Evolutionary conservation across 2,113 vertebrate genomes (phyloP), one percentile per base, ranked within the genome.

Genomic region (Coptodon bakossiorum): DNA sequence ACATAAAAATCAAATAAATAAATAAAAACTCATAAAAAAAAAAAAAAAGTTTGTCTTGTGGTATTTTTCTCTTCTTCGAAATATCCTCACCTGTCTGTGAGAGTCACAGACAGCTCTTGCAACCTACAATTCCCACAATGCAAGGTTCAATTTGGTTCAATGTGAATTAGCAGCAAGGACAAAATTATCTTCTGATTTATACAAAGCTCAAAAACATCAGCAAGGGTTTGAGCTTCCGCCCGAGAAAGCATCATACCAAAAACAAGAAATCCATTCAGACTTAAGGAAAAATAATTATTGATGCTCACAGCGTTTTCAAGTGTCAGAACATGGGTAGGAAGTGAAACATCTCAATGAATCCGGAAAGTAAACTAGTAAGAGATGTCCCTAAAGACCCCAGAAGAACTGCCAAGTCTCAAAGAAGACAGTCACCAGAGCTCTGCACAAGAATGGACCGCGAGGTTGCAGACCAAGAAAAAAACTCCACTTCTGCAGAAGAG

Each of bases 1-100:
- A 93, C 93, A 91, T 92, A 95, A 96, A 96, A 97, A 96, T 93
- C 83, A 95, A 96, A 96, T 94, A 96, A 95, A 94, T 93, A 95
- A 96, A 66, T 36, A 66, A 95, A 96, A 95, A 92, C 89, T 92
- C 90, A 90, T 90, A 84, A 93, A 95, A 90, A 40, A 56, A 93
- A 92, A n/a, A n/a, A 31, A 34, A 17, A 90, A 36, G 40, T 6
- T 81, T 81, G 82, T 92, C 13, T 2, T 86, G 27, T 84, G 19
- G 4, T 4, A 2, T 84, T 76, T 61, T 78, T 13, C 2, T 48
- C 29, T 61, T 79, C 17, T 79, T 79, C 1, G 1, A 48, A 86
- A 66, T 73, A 45, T 27, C 13, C 40, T 73, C 22, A 73, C 22
- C 40, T 48, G 22, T 13, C 19, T 27, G 66, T 24, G 14, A 10